Percentiles rank a stretch among this genome's conserved stretches.
These are phyloP conservation scores for Chaitophorus viminalis DNA, from an alignment of 2,888 invertebrate species.

Conservation along the genomic window DNA sequence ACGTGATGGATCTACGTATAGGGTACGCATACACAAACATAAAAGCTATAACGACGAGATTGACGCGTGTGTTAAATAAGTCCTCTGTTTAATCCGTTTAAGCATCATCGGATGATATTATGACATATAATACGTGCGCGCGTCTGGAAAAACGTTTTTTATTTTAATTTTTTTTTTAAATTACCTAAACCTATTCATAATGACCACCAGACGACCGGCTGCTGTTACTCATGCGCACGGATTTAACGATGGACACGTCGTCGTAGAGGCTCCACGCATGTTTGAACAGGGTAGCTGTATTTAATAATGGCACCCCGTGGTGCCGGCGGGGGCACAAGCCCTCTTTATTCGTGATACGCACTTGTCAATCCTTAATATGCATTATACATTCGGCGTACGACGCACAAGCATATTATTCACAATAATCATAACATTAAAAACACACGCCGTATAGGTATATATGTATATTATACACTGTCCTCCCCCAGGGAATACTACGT, in stretches of 20 bases:
- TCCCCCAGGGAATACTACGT: background rate
- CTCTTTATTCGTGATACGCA: conserved; percentile 30
- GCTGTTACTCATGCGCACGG: background rate
- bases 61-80: background rate
- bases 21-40: background rate
- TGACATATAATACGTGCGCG: no score
- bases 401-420: background rate
- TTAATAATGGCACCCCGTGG: conserved; percentile 8
- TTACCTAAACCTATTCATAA: background rate
- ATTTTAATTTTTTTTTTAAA: no score
- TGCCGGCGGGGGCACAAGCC: background rate
- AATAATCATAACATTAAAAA: conserved; percentile 34
- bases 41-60: background rate
- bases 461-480: no score
- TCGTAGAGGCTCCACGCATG: background rate
- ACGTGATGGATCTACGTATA: no score
- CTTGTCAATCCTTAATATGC: conserved; percentile 48
- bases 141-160: background rate
- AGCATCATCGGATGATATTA: background rate
- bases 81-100: background rate
- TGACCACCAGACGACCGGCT: background rate
- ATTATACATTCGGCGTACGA: background rate
- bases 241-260: background rate
- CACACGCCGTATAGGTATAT: background rate
- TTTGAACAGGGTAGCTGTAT: background rate